A percentile compares a stretch with the other conserved stretches of the same genome.
phyloP scores from a whole-genome alignment of 2,797 vertebrate species.

The Amniataba percoides region DNA sequence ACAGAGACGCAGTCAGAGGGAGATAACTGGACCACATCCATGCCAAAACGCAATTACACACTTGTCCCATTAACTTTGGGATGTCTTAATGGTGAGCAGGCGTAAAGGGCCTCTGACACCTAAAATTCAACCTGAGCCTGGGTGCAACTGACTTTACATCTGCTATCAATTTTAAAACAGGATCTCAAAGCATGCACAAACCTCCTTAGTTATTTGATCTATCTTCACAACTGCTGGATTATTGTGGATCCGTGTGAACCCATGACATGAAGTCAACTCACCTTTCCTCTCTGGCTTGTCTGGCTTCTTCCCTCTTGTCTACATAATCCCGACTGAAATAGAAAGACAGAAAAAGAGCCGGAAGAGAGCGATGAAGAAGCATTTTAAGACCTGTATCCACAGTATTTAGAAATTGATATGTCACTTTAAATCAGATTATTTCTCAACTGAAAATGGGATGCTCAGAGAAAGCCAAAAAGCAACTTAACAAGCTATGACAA shows the following conservation, averaged over 20 bases:
- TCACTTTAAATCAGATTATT: conserved; percentile 9
- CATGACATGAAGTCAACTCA: conserved; percentile 71
- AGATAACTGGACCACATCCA: conserved; percentile 47
- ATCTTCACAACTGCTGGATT: conserved; percentile 21
- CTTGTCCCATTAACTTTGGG: conserved; percentile 66
- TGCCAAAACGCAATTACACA: conserved; percentile 79
- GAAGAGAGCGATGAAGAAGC: background rate
- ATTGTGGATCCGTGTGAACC: conserved; percentile 1
- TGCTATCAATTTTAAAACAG: conserved; percentile 62
- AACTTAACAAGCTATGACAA: conserved; percentile 8
- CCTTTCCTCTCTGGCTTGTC: conserved; percentile 96
- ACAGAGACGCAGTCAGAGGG: conserved; percentile 13
- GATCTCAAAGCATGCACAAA: conserved; percentile 49
- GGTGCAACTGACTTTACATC: conserved; percentile 63
- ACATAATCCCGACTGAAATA: conserved; percentile 89
- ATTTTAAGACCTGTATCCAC: conserved; percentile 7
- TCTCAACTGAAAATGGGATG: background rate
- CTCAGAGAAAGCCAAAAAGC: background rate
- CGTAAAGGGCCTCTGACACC: conserved; percentile 61
- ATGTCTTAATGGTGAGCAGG: conserved; percentile 72
- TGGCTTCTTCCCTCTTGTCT: conserved; percentile 93
- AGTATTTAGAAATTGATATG: background rate
- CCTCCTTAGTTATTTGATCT: conserved; percentile 27
- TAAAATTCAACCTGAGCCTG: conserved; percentile 63
- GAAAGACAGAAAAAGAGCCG: conserved; percentile 43